These are phyloP conservation scores for Drosophila malerkotliana DNA, from an alignment of 1,140 invertebrate genomes.

Conservation along the genomic window DNA sequence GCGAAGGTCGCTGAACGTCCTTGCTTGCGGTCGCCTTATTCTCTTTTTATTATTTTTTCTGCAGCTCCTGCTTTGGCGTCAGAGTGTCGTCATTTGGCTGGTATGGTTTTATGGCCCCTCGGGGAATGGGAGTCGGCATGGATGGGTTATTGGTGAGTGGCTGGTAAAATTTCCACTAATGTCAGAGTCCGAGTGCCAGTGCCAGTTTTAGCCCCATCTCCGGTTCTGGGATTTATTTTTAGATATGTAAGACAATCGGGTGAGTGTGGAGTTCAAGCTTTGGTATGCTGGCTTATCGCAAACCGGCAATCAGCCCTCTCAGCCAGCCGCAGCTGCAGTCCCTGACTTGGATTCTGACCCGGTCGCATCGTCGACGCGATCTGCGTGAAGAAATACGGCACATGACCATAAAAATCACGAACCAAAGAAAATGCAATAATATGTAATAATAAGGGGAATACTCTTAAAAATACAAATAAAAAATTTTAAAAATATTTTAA, in stretches of 20 bases:
- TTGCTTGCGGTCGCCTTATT: constrained; percentile 73
- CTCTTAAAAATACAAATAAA: neutral
- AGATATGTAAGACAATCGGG: constrained; percentile 66
- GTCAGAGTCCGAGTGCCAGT: constrained; percentile 6
- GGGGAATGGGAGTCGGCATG: constrained; percentile 30
- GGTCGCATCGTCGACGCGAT: constrained; percentile 62
- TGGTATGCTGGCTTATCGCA: constrained; percentile 76
- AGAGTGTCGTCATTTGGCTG: constrained; percentile 73
- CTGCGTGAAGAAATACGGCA: constrained; percentile 75
- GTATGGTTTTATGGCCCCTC: constrained; percentile 64
- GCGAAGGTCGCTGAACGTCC: constrained; percentile 76
- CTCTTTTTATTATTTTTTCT: constrained; percentile 1
- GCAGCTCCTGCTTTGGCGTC: constrained; percentile 63
- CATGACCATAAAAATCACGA: constrained; percentile 70
- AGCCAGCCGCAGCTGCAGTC: constrained; percentile 4
- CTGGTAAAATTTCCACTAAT: constrained; percentile 66
- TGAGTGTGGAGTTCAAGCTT: constrained; percentile 54
- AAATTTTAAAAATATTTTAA: neutral
- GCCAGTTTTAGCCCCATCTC: constrained; percentile 10
- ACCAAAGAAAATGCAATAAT: constrained; percentile 29
- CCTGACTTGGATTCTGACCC: constrained; percentile 36
- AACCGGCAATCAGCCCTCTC: constrained; percentile 58
- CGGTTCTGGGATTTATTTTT: constrained; percentile 61
- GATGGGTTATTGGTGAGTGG: constrained; percentile 24
- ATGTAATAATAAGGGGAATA: constrained; percentile 8